phyloP scores from a whole-genome alignment of 2,888 invertebrate species.

The Leptothorax acervorum region DNA sequence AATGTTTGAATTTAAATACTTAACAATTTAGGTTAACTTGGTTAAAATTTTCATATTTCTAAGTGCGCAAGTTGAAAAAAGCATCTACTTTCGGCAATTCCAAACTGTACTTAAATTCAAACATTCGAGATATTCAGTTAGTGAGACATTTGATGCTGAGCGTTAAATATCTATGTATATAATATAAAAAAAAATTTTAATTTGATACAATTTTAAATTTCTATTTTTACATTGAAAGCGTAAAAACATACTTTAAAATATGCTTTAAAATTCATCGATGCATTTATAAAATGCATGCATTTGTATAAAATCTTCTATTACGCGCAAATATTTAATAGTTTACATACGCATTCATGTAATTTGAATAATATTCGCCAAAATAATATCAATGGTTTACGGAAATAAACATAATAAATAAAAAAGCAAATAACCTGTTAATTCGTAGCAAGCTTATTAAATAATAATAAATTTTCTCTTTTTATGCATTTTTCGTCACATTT shows the following conservation, averaged over 20 bases:
- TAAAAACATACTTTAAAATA: not conserved
- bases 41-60: not conserved
- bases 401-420: not conserved
- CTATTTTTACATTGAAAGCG: not conserved
- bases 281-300: not conserved
- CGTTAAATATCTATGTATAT: no score
- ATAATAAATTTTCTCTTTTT: not conserved
- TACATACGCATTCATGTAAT: not conserved
- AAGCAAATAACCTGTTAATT: not conserved
- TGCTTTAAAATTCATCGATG: not conserved
- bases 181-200: no score
- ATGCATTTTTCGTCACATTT: not conserved
- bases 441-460: not conserved
- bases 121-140: no score
- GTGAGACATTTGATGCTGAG: no score
- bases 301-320: not conserved
- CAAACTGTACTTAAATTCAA: no score
- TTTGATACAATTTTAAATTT: no score
- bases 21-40: not conserved
- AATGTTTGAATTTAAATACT: not conserved
- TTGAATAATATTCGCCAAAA: not conserved
- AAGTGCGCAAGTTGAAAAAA: not conserved
- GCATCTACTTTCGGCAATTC: not conserved
- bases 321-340: not conserved
- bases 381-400: not conserved